Evolutionary conservation across 2,113 vertebrate genomes (phyloP).

Genomic region (Melanocharis versteri): DNA sequence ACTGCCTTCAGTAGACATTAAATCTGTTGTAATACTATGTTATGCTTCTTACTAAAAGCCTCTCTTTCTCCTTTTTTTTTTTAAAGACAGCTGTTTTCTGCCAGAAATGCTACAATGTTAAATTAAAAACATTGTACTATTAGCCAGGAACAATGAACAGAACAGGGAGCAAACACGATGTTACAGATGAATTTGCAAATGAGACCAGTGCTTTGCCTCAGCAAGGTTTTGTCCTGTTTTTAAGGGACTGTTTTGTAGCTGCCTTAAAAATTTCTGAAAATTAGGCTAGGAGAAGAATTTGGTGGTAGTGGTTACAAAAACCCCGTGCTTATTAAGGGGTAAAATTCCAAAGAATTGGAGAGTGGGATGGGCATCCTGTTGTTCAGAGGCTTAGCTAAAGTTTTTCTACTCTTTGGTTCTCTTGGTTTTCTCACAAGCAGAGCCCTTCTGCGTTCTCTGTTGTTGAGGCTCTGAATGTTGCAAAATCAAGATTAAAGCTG

Average conservation of each 20-base stretch:
- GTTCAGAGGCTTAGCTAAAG: background rate
- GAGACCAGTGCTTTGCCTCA: background rate
- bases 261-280: background rate
- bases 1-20: slow-evolving; percentile 35
- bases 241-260: background rate
- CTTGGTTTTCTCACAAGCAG: background rate
- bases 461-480: background rate
- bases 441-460: background rate
- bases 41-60: slow-evolving; percentile 32
- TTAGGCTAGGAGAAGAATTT: background rate
- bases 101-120: slow-evolving; percentile 21
- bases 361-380: background rate
- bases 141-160: slow-evolving; percentile 24
- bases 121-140: slow-evolving; percentile 4
- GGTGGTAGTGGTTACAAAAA: background rate
- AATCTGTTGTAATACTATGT: slow-evolving; percentile 43
- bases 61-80: background rate
- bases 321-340: background rate
- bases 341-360: background rate
- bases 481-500: background rate
- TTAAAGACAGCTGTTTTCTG: slow-evolving; percentile 33
- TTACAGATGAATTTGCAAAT: slow-evolving; percentile 1
- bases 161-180: background rate
- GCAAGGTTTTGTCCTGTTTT: background rate
- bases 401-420: background rate